These are phyloP conservation scores for Drosophila guanche DNA, from an alignment of 1,140 invertebrate species.

Conservation along the genomic window DNA sequence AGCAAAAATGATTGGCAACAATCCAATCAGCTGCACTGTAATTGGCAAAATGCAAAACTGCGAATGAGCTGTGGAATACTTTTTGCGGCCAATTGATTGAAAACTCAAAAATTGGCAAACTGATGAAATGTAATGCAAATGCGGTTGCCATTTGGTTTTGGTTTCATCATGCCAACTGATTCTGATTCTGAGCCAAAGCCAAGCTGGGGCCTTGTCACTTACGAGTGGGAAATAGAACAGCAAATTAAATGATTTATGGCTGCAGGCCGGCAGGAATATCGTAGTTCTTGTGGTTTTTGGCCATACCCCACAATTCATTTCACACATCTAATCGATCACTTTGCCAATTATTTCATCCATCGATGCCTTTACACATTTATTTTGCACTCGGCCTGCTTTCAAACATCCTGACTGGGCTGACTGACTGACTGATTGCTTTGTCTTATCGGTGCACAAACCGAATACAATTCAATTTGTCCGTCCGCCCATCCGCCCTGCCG, in stretches of 20 bases:
- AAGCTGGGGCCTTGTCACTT: too few relatives aligned
- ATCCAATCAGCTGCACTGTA: slow-evolving; percentile 75
- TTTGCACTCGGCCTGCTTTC: slow-evolving; percentile 48
- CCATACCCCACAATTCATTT: slow-evolving; percentile 13
- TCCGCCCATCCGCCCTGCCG: not conserved
- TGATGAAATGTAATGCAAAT: slow-evolving; percentile 57
- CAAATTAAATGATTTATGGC: too few relatives aligned
- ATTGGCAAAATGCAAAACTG: slow-evolving; percentile 75
- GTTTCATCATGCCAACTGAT: too few relatives aligned
- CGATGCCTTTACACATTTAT: slow-evolving; percentile 38
- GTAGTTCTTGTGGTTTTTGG: too few relatives aligned
- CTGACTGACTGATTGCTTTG: slow-evolving; percentile 78
- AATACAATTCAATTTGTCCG: slow-evolving; percentile 78
- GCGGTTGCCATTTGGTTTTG: slow-evolving; percentile 22
- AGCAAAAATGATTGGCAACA: slow-evolving; percentile 56
- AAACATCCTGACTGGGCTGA: slow-evolving; percentile 39
- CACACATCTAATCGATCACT: slow-evolving; percentile 55
- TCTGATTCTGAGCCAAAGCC: too few relatives aligned
- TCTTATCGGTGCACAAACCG: slow-evolving; percentile 63
- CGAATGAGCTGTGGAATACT: slow-evolving; percentile 63
- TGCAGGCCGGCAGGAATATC: not conserved
- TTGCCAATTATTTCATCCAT: slow-evolving; percentile 40
- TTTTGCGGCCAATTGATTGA: slow-evolving; percentile 72
- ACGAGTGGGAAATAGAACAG: too few relatives aligned
- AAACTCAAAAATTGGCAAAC: slow-evolving; percentile 71